A percentile compares a stretch with the other conserved stretches of the same genome.
Conservation (phyloP, 2,888 invertebrate genomes). For the Pemphredon lugubris region DNA sequence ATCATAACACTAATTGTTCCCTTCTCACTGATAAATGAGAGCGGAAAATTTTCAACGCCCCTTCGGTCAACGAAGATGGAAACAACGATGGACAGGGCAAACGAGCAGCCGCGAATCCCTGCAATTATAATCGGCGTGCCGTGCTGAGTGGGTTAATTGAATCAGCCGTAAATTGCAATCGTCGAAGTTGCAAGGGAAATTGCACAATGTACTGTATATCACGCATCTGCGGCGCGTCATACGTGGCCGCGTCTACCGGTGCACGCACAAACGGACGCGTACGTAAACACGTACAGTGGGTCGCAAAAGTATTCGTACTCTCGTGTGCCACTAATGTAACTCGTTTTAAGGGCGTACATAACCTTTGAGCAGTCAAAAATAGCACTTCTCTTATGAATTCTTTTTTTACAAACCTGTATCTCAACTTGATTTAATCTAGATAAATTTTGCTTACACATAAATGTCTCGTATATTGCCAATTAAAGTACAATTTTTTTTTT, state of each 20-base stretch:
- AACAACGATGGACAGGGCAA: slow-evolving; percentile 1
- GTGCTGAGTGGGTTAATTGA: slow-evolving; percentile 56
- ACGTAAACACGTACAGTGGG: neutral
- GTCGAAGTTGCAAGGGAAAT: slow-evolving; percentile 36
- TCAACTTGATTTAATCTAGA: too few relatives aligned
- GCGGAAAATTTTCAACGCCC: neutral
- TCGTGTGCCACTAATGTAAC: too few relatives aligned
- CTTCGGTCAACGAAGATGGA: slow-evolving; percentile 14
- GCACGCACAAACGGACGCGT: neutral
- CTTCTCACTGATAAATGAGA: neutral
- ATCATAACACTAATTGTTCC: neutral
- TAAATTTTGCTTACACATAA: too few relatives aligned
- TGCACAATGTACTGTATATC: slow-evolving; percentile 28
- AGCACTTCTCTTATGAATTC: too few relatives aligned
- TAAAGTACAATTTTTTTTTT: too few relatives aligned
- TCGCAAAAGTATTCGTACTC: too few relatives aligned
- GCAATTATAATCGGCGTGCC: slow-evolving; percentile 60
- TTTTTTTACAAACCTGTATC: too few relatives aligned
- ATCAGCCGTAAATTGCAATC: slow-evolving; percentile 55
- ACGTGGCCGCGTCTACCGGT: neutral
- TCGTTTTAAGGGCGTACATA: too few relatives aligned
- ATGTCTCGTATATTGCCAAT: too few relatives aligned
- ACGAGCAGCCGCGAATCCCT: slow-evolving; percentile 43
- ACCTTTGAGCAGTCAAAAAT: too few relatives aligned
- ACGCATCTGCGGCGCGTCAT: slow-evolving; percentile 6